These are phyloP conservation scores for Lithobates sylvaticus DNA, from an alignment of 2,797 vertebrate genomes.

Conservation along the genomic window DNA sequence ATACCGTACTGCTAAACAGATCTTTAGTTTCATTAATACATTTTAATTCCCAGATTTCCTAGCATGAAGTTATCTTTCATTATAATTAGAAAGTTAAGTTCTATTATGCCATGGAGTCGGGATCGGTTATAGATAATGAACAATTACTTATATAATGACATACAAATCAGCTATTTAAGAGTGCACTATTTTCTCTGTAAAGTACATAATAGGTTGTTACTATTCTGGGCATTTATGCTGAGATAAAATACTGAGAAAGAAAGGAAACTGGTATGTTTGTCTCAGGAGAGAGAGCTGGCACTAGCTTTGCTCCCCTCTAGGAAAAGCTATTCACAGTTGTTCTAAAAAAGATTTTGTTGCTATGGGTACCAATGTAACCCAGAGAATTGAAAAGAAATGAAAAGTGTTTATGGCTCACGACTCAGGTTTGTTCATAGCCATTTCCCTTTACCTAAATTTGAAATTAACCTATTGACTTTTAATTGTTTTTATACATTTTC, in stretches of 20 bases:
- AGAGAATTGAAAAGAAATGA: constrained; percentile 51
- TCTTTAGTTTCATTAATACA: not conserved
- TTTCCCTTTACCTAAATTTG: constrained; percentile 55
- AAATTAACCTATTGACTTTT: constrained; percentile 54
- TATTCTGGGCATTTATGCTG: constrained; percentile 18
- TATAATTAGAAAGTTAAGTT: not conserved
- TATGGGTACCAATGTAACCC: constrained; percentile 60
- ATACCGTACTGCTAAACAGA: not conserved
- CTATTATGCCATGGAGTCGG: not conserved
- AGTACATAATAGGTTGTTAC: constrained; percentile 2
- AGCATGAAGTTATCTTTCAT: not conserved
- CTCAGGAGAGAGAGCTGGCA: constrained; percentile 51
- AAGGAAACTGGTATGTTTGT: constrained; percentile 45
- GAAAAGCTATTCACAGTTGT: constrained; percentile 58
- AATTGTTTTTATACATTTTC: constrained; percentile 14
- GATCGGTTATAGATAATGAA: not conserved
- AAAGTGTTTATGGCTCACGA: constrained; percentile 52
- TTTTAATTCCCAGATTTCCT: not conserved
- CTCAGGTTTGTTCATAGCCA: constrained; percentile 47
- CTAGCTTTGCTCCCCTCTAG: constrained; percentile 55
- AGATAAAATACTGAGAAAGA: constrained; percentile 34
- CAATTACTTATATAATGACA: not conserved
- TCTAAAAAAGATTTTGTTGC: constrained; percentile 58
- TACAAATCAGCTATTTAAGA: not conserved
- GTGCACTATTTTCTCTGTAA: not conserved